Evolutionary conservation across 2,113 vertebrate species (phyloP).

Genomic region (Eulacestoma nigropectus): DNA sequence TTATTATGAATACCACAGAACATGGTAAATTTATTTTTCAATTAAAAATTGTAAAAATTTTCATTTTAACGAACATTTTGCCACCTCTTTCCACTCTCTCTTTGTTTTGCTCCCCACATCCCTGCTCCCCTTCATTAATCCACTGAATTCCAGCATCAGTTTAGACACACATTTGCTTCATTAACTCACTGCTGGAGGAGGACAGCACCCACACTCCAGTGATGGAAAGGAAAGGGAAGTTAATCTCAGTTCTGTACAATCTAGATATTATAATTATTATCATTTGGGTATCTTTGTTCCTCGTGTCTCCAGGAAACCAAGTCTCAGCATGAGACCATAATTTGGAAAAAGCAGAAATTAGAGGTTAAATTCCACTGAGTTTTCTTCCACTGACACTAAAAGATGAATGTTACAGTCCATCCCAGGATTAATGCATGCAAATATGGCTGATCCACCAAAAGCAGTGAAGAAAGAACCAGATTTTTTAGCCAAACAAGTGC

Average conservation of each 20-base stretch:
- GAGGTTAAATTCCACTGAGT: neutral
- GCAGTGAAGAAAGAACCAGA: neutral
- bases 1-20: neutral
- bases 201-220: neutral
- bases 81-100: neutral
- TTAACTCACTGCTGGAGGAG: neutral
- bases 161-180: neutral
- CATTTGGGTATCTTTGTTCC: neutral
- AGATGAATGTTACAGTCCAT: neutral
- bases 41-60: neutral
- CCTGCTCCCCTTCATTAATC: neutral
- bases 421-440: neutral
- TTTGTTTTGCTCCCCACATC: neutral
- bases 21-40: rapidly evolving
- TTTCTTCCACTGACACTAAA: neutral
- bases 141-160: neutral
- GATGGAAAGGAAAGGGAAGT: neutral
- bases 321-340: rapidly evolving
- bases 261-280: neutral
- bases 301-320: neutral
- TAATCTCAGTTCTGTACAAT: neutral
- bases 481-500: neutral
- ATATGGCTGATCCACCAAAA: neutral
- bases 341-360: neutral
- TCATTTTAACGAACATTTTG: neutral